A percentile compares a stretch with the other conserved stretches of the same genome.
phyloP scores from a whole-genome alignment of 2,888 invertebrate genomes.

The Poecilobothrus nobilitatus region DNA sequence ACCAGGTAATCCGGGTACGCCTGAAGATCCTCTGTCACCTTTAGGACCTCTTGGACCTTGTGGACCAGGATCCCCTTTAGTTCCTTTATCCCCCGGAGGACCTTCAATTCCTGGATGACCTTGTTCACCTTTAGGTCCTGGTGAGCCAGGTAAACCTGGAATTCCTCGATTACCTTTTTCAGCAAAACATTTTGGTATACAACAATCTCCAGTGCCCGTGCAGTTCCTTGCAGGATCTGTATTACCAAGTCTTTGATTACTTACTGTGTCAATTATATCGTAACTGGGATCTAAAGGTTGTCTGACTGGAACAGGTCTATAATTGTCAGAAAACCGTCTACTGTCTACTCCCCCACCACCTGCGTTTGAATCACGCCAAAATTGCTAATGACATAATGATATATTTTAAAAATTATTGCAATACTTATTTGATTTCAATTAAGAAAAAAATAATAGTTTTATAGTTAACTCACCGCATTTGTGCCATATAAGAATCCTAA shows the following conservation, averaged over 20 bases:
- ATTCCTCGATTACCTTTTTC: constrained; percentile 76
- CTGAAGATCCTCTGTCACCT: constrained; percentile 78
- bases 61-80: constrained; percentile 78
- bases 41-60: constrained; percentile 72
- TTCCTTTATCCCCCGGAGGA: constrained; percentile 77
- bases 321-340: constrained; percentile 24
- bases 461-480: constrained; percentile 34
- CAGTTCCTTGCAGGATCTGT: constrained; percentile 53
- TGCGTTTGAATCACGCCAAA: constrained; percentile 39
- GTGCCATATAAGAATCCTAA: constrained; percentile 33
- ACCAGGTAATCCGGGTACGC: constrained; percentile 80
- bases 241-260: constrained; percentile 32
- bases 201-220: constrained; percentile 59
- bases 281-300: constrained; percentile 37
- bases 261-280: constrained; percentile 37
- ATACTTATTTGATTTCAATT: no score
- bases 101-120: constrained; percentile 82
- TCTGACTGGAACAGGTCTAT: constrained; percentile 29
- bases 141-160: constrained; percentile 61
- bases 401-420: no score
- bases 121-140: constrained; percentile 64
- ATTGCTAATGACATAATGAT: constrained; percentile 35
- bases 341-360: constrained; percentile 25
- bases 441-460: no score
- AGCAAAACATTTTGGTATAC: constrained; percentile 78